Evolutionary conservation across 2,888 invertebrate species (phyloP).

Genomic region (Tipula unca): DNA sequence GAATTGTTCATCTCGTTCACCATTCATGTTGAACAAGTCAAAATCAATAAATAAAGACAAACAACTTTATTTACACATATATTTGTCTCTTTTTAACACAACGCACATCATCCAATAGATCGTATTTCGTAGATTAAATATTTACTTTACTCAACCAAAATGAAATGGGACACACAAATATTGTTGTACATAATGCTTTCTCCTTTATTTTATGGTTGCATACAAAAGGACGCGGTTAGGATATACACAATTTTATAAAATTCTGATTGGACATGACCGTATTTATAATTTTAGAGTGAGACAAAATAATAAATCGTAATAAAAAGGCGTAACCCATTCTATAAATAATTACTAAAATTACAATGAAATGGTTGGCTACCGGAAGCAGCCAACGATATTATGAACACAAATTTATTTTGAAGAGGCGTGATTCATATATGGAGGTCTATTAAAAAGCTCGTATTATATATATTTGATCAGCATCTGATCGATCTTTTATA

Average conservation of each 20-base stretch:
- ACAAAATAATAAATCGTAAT: not conserved
- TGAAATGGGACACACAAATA: not conserved
- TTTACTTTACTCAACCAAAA: not conserved
- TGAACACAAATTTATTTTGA: not conserved
- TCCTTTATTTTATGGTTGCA: not conserved
- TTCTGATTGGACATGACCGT: not conserved
- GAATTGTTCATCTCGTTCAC: not conserved
- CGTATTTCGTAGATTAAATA: slow-evolving; percentile 14
- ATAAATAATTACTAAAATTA: not conserved
- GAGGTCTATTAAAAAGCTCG: not conserved
- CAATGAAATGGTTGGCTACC: slow-evolving; percentile 22
- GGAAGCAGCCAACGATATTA: slow-evolving; percentile 22
- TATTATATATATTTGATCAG: not conserved
- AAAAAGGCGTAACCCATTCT: not conserved
- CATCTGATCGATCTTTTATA: not conserved
- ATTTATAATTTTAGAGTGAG: not conserved
- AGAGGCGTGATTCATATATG: not conserved
- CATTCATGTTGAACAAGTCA: not conserved
- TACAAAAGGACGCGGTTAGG: not conserved
- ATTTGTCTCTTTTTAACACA: not conserved
- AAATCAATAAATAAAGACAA: not conserved
- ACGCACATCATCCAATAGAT: not conserved
- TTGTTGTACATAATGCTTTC: not conserved
- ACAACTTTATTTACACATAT: not conserved
- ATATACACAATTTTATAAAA: not conserved